Percentiles rank a stretch among this genome's conserved stretches.
These are phyloP conservation scores for Dexiosoma caninum DNA, from an alignment of 2,888 invertebrate species.

Conservation along the genomic window DNA sequence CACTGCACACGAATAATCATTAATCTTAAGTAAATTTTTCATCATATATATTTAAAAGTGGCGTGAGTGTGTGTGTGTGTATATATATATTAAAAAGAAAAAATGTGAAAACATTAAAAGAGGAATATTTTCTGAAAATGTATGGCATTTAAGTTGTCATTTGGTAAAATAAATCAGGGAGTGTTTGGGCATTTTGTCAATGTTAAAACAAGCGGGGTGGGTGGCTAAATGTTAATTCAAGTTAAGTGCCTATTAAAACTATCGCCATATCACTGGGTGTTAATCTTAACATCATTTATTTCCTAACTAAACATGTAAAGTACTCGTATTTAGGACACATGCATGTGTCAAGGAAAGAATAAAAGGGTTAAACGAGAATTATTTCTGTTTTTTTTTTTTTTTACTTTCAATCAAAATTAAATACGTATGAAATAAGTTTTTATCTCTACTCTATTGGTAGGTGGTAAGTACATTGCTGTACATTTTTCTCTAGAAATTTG, in stretches of 20 bases:
- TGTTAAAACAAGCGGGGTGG: constrained; percentile 32
- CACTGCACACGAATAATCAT: constrained; percentile 39
- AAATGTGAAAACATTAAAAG: neutral
- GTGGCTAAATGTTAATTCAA: constrained; percentile 60
- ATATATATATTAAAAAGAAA: neutral
- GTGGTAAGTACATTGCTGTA: too few relatives aligned
- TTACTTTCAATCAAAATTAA: constrained; percentile 45
- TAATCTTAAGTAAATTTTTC: constrained; percentile 53
- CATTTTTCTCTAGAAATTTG: too few relatives aligned
- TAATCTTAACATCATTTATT: constrained; percentile 57
- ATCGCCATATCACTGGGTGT: constrained; percentile 34
- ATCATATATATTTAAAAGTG: constrained; percentile 21
- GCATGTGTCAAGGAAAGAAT: neutral
- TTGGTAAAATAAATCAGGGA: constrained; percentile 13
- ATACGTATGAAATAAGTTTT: constrained; percentile 19
- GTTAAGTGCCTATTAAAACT: constrained; percentile 61
- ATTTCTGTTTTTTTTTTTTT: constrained; percentile 11
- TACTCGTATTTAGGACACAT: neutral
- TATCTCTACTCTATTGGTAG: neutral
- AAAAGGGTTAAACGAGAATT: constrained; percentile 32
- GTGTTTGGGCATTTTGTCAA: constrained; percentile 35
- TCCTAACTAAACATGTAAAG: constrained; percentile 6
- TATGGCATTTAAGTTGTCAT: constrained; percentile 30
- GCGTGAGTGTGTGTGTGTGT: neutral
- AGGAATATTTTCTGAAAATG: constrained; percentile 4